Percentiles rank a stretch among this genome's conserved stretches.
These are phyloP conservation scores for Oreortyx pictus DNA, from an alignment of 2,797 vertebrate genomes.

Conservation along the genomic window DNA sequence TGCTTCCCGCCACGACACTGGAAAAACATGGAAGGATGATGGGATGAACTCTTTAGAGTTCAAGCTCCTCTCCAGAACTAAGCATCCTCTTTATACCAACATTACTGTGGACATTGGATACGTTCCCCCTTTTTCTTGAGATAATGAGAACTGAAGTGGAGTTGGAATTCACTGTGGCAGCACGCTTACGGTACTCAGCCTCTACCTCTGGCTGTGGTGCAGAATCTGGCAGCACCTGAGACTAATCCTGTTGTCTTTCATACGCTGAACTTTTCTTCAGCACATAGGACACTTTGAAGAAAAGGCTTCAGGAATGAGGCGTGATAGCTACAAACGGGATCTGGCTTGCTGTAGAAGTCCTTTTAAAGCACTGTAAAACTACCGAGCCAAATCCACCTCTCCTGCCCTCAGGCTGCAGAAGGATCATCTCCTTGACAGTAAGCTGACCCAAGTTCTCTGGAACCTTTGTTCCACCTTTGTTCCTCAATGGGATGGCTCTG, in stretches of 20 bases:
- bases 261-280: neutral
- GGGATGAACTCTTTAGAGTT: slow-evolving; percentile 80
- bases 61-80: slow-evolving; percentile 67
- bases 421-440: neutral
- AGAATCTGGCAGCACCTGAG: neutral
- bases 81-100: slow-evolving; percentile 75
- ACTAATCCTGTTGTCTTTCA: neutral
- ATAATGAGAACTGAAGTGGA: neutral
- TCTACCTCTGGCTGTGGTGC: neutral
- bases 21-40: slow-evolving; percentile 74
- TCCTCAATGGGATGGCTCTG: neutral
- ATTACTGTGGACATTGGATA: slow-evolving; percentile 78
- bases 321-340: neutral
- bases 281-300: neutral
- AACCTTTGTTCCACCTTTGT: neutral
- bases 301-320: neutral
- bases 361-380: neutral
- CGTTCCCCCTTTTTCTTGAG: slow-evolving; percentile 13
- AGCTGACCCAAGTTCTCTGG: neutral
- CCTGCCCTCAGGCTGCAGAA: neutral
- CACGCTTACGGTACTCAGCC: neutral
- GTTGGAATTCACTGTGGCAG: neutral
- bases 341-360: neutral
- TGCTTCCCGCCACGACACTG: slow-evolving; percentile 40
- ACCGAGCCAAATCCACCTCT: neutral